These are phyloP conservation scores for Apeira syringaria DNA, from an alignment of 2,888 invertebrate genomes.

Conservation along the genomic window DNA sequence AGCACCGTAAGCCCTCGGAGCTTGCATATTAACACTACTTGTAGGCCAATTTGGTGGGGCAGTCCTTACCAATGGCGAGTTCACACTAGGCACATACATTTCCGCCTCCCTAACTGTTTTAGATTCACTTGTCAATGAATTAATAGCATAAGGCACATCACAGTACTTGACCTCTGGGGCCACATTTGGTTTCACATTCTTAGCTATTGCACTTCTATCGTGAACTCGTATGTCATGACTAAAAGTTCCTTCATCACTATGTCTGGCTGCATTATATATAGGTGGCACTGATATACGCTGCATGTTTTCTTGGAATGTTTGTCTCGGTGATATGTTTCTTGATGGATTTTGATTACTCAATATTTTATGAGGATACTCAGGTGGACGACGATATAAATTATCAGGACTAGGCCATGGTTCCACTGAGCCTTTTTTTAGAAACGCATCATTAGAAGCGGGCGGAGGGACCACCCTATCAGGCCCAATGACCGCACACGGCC, in stretches of 20 bases:
- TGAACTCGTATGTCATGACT: slow-evolving; percentile 37
- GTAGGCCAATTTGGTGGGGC: slow-evolving; percentile 59
- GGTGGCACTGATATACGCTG: slow-evolving; percentile 76
- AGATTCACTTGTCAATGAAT: slow-evolving; percentile 61
- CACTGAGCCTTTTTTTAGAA: slow-evolving; percentile 55
- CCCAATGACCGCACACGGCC: slow-evolving; percentile 80
- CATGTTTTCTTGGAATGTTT: slow-evolving; percentile 82
- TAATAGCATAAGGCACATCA: slow-evolving; percentile 79
- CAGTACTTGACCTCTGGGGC: slow-evolving; percentile 68
- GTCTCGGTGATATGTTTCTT: slow-evolving; percentile 79
- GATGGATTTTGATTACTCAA: slow-evolving; percentile 54
- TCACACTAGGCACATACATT: slow-evolving; percentile 59
- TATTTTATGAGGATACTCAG: slow-evolving; percentile 64
- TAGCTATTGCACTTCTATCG: slow-evolving; percentile 49
- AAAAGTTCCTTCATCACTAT: slow-evolving; percentile 57
- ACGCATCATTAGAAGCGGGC: slow-evolving; percentile 49
- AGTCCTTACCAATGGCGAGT: slow-evolving; percentile 48
- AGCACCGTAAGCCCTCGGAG: slow-evolving; percentile 57
- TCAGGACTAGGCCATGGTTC: slow-evolving; percentile 64
- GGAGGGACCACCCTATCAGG: slow-evolving; percentile 72
- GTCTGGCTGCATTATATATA: slow-evolving; percentile 58
- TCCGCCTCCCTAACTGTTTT: slow-evolving; percentile 64
- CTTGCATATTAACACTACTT: slow-evolving; percentile 52
- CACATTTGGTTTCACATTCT: slow-evolving; percentile 61
- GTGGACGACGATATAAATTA: slow-evolving; percentile 56